phyloP scores from a whole-genome alignment of 2,888 invertebrate species.

The Harmothoe impar region DNA sequence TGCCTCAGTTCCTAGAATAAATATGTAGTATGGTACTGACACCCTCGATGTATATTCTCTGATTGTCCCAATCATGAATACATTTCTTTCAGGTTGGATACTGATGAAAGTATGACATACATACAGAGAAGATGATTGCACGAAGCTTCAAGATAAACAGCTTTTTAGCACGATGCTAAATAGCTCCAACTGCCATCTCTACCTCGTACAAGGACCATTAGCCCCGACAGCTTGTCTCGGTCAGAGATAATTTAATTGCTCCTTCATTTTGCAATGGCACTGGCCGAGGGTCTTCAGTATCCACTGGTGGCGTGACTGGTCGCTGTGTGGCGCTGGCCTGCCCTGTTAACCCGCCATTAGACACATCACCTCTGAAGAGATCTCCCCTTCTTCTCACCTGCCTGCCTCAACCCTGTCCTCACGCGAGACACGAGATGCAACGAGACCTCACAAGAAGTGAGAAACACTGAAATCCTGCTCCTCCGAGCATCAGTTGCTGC shows the following conservation, averaged over 20 bases:
- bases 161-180: no score
- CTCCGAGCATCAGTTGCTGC: background rate
- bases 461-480: background rate
- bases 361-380: background rate
- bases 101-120: no score
- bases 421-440: conserved; percentile 20
- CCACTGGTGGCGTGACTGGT: conserved; percentile 17
- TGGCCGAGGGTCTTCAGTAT: background rate
- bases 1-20: no score
- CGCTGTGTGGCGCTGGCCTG: background rate
- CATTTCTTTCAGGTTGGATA: no score
- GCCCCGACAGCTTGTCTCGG: background rate
- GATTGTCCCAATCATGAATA: no score
- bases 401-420: background rate
- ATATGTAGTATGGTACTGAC: no score
- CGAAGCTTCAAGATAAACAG: no score
- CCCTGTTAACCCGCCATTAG: conserved; percentile 44
- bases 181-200: no score
- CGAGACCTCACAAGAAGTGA: conserved; percentile 20
- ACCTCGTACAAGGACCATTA: no score
- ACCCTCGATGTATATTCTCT: no score
- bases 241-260: background rate
- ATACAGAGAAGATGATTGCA: no score
- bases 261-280: background rate
- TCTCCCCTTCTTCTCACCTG: conserved; percentile 46